Conservation (phyloP, 2,113 vertebrate genomes). For the Callochromis pleurospilus region DNA sequence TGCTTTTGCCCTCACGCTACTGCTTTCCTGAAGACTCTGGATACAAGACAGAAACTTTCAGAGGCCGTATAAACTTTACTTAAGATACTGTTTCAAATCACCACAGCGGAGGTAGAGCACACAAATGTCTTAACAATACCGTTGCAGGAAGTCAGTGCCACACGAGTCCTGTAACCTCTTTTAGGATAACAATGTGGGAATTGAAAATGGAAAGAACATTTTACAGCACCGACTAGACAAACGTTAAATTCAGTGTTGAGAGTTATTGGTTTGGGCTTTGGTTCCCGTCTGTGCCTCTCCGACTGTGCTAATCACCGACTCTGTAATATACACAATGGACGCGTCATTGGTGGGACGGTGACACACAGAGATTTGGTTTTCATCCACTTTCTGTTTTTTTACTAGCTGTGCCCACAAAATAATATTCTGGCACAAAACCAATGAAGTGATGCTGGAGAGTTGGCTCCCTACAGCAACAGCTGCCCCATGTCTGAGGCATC, state of each 20-base stretch:
- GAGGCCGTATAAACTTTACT: not conserved
- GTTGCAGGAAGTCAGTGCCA: not conserved
- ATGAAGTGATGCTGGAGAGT: not conserved
- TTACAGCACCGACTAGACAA: conserved; percentile 19
- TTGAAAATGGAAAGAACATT: conserved; percentile 13
- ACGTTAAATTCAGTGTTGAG: conserved; percentile 18
- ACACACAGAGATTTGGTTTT: not conserved
- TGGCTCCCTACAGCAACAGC: conserved; percentile 28
- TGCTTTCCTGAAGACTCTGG: not conserved
- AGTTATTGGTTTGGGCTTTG: conserved; percentile 43
- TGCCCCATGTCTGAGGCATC: conserved; percentile 35
- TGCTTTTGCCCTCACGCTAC: not conserved
- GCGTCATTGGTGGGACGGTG: not conserved
- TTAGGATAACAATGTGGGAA: conserved; percentile 21
- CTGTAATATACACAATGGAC: not conserved
- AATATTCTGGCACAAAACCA: not conserved
- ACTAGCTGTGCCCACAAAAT: not conserved
- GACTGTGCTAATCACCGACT: conserved; percentile 4
- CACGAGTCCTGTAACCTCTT: conserved; percentile 8
- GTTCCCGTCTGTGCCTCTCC: not conserved
- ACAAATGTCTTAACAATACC: not conserved
- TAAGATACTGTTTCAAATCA: not conserved
- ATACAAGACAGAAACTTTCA: not conserved
- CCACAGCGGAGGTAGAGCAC: not conserved
- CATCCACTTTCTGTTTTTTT: not conserved